These are phyloP conservation scores for Urocitellus parryii DNA, from an alignment of 2,113 vertebrate genomes.

Conservation along the genomic window DNA sequence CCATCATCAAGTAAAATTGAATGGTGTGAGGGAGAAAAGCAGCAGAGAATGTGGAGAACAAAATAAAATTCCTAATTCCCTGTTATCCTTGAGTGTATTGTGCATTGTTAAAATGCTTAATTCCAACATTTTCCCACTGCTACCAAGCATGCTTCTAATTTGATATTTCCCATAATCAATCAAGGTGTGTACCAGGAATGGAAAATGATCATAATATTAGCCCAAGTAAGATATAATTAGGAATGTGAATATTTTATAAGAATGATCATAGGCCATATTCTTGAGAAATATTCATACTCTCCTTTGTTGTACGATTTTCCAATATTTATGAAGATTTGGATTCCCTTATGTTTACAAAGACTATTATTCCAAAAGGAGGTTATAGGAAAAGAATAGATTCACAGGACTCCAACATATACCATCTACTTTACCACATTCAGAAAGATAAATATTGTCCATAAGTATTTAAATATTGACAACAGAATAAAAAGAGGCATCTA, in stretches of 20 bases:
- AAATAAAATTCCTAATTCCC: neutral
- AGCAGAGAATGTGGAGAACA: neutral
- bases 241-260: neutral
- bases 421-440: neutral
- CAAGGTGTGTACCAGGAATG: neutral
- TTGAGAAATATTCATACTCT: neutral
- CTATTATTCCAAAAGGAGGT: neutral
- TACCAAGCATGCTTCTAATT: neutral
- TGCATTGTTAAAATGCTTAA: neutral
- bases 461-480: constrained; percentile 13
- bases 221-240: neutral
- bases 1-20: neutral
- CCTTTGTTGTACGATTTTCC: neutral
- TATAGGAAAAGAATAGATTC: neutral
- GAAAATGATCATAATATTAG: constrained; percentile 24
- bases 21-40: neutral
- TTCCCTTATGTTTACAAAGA: neutral
- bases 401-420: neutral
- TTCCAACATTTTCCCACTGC: neutral
- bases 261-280: neutral
- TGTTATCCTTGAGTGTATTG: neutral
- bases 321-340: neutral
- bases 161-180: neutral
- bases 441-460: neutral
- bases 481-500: neutral